Base-by-base conservation (phyloP, 2,888 invertebrate species). In the Rhagonycha lutea region DNA sequence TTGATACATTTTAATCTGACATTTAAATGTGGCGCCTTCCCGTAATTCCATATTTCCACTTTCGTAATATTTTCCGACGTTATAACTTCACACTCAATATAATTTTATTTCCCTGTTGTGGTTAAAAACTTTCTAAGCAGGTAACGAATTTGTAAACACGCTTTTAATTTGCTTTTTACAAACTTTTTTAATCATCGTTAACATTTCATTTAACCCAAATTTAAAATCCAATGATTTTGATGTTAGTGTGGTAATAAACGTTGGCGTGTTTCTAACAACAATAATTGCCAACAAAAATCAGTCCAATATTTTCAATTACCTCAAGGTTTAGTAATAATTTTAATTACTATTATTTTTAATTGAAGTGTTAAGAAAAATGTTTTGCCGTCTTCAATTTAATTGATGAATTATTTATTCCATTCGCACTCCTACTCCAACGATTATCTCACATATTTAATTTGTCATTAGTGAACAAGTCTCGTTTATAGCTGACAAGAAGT, bases 301-400 rank as follows among this genome's bases (percentile, higher is more conserved):
- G 63, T 23, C 26, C n/a, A 24, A 65, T 26, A 24, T 23, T 65
- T 65, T 24, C 26, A 65, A 65, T 65, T 14, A n/a, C 24, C 24
- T 65, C 63, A 65, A 65, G 63, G 63, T 65, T 65, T 2, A 4
- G 9, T 8, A 24, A 65, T 65, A 65, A 47, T 65, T 65, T 12
- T 26, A 74, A 74, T 70, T 70, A 70, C 70, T 70, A 23, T 18
- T 23, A 28, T 47, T 47, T n/a, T 47, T 74, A 74, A 74, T 74
- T 74, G 67, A 68, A 69, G 74, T 28, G 70, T 70, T 32, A 24
- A 61, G 61, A 74, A 74, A 74, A 74, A 70, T 69, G 67, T 29
- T 61, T 67, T 70, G 65, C 70, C 12, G 47, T 47, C 47, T 32
- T 29, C 65, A 24, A 73, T 68, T 72, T n/a, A 74, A 61, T 60